phyloP scores from a whole-genome alignment of 1,140 invertebrate genomes.

The Pinna nobilis region DNA sequence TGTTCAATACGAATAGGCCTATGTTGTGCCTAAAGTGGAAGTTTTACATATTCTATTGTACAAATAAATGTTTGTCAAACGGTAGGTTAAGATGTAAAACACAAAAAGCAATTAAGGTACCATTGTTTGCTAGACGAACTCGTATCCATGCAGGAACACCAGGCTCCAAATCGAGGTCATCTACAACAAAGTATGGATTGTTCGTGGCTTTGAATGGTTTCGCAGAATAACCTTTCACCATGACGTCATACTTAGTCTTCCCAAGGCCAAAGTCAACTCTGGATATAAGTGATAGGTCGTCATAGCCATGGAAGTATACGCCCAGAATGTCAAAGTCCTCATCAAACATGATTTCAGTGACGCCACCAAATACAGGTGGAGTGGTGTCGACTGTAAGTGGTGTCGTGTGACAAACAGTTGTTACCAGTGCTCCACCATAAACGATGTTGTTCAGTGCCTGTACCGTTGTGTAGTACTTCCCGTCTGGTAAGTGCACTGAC shows the following conservation, averaged over 20 bases:
- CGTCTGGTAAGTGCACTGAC: constrained; percentile 28
- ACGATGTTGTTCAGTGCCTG: constrained; percentile 55
- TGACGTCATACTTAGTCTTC: constrained; percentile 53
- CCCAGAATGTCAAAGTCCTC: constrained; percentile 56
- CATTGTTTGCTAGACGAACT: constrained; percentile 50
- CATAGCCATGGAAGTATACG: constrained; percentile 51
- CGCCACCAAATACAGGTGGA: constrained; percentile 45
- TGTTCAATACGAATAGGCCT: too few relatives aligned
- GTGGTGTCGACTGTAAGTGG: constrained; percentile 53
- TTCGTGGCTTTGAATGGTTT: constrained; percentile 30
- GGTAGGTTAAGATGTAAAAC: not conserved
- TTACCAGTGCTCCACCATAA: constrained; percentile 54
- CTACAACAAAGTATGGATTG: constrained; percentile 46
- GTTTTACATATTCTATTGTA: too few relatives aligned
- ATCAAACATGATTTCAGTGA: constrained; percentile 50
- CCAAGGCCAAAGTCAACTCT: constrained; percentile 54
- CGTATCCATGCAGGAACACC: constrained; percentile 52
- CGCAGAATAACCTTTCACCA: constrained; percentile 38
- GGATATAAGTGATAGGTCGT: constrained; percentile 42
- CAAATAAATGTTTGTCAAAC: not conserved
- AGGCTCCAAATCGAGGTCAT: constrained; percentile 42
- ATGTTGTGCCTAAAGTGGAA: too few relatives aligned
- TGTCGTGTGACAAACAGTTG: constrained; percentile 57
- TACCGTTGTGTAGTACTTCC: constrained; percentile 44
- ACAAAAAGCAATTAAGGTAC: too few relatives aligned